These are phyloP conservation scores for Amniataba percoides DNA, from an alignment of 2,797 vertebrate genomes.

Conservation along the genomic window DNA sequence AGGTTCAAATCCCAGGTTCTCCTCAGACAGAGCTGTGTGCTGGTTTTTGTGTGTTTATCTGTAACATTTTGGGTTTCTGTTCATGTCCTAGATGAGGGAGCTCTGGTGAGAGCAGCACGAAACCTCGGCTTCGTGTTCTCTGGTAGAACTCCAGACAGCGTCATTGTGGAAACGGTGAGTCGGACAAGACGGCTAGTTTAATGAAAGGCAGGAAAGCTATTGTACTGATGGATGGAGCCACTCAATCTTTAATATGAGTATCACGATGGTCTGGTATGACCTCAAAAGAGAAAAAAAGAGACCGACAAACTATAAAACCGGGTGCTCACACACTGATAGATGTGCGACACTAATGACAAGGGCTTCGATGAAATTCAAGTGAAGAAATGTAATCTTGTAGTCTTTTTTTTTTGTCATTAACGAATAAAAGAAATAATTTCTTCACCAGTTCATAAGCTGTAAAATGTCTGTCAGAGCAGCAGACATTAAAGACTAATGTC, in stretches of 20 bases:
- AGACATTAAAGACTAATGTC: slow-evolving; percentile 2
- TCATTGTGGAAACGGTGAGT: slow-evolving; percentile 94
- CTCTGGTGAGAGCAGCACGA: slow-evolving; percentile 94
- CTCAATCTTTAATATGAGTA: slow-evolving; percentile 8
- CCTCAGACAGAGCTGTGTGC: background rate
- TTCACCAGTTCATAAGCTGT: background rate
- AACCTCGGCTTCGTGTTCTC: slow-evolving; percentile 95
- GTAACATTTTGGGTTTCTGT: slow-evolving; percentile 23
- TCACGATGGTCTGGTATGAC: background rate
- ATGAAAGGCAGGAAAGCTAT: slow-evolving; percentile 25
- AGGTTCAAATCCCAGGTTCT: slow-evolving; percentile 1
- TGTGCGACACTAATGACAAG: background rate
- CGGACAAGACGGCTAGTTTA: slow-evolving; percentile 5
- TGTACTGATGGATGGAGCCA: slow-evolving; percentile 29
- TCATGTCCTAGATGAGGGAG: slow-evolving; percentile 91
- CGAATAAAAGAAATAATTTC: background rate
- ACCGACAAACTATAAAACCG: background rate
- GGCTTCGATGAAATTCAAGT: background rate
- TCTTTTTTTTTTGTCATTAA: background rate
- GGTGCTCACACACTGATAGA: background rate
- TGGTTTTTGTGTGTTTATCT: background rate
- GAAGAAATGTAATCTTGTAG: background rate
- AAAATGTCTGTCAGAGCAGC: background rate
- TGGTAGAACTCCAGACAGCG: slow-evolving; percentile 94
- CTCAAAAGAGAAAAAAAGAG: slow-evolving; percentile 6